These are phyloP conservation scores for Aegithalos caudatus DNA, from an alignment of 2,113 vertebrate genomes.

Conservation along the genomic window DNA sequence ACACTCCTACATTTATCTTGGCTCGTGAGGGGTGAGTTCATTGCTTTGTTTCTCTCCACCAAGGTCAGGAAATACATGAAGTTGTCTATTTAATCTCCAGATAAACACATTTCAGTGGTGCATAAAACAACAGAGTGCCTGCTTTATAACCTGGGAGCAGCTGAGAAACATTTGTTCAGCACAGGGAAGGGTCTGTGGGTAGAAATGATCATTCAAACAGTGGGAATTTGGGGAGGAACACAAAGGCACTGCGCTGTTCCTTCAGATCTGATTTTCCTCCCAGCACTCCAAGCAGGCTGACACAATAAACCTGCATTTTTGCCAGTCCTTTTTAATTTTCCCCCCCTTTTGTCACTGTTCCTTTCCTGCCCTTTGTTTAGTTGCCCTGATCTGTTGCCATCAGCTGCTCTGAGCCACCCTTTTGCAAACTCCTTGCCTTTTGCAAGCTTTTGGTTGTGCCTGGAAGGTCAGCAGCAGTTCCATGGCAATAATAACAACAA, in stretches of 20 bases:
- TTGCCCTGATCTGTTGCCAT: neutral
- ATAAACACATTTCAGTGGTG: constrained; percentile 23
- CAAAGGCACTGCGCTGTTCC: neutral
- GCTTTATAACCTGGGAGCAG: constrained; percentile 23
- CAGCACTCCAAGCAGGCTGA: neutral
- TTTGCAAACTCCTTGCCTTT: neutral
- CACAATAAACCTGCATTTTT: neutral
- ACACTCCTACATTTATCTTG: constrained; percentile 11
- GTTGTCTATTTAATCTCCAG: constrained; percentile 53
- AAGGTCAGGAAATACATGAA: constrained; percentile 52
- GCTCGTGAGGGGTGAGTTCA: neutral
- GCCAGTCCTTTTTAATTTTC: neutral
- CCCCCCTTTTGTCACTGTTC: neutral
- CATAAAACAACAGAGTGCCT: neutral
- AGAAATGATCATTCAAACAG: neutral
- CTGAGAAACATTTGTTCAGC: neutral
- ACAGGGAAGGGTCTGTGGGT: neutral
- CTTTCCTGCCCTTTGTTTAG: neutral
- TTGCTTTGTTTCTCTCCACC: constrained; percentile 36
- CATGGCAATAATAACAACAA: neutral
- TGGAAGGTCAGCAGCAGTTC: constrained; percentile 36
- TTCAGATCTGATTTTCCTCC: neutral
- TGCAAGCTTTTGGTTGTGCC: neutral
- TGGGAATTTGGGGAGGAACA: neutral
- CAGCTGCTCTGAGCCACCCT: neutral